Percentiles rank a stretch among this genome's conserved stretches.
phyloP scores from a whole-genome alignment of 2,797 vertebrate species.

The Lemur catta region DNA sequence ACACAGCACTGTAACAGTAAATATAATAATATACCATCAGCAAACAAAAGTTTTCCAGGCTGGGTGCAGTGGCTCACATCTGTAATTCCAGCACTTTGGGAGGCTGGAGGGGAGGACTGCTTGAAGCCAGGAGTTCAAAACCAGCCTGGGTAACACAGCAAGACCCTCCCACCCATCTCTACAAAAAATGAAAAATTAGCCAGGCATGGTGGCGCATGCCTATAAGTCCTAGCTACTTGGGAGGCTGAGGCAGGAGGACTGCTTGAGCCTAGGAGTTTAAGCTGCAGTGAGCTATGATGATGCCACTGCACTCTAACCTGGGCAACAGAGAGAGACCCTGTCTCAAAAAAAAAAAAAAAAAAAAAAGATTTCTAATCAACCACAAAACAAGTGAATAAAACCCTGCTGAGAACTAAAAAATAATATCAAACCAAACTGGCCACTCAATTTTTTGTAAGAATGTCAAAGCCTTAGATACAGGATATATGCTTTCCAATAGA shows the following conservation, averaged over 20 bases:
- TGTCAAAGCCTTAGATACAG: not conserved
- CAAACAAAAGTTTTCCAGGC: not conserved
- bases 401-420: not conserved
- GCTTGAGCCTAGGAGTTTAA: not conserved
- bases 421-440: not conserved
- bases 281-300: not conserved
- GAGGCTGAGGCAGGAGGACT: not conserved
- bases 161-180: not conserved
- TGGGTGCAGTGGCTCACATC: not conserved
- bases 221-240: not conserved
- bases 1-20: not conserved
- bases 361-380: slow-evolving; percentile 10
- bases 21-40: not conserved
- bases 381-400: slow-evolving; percentile 10
- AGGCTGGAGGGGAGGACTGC: not conserved
- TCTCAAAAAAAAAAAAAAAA: not conserved
- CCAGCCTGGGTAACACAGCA: not conserved
- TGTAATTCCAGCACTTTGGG: not conserved
- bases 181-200: not conserved
- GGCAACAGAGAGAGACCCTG: not conserved
- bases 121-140: not conserved
- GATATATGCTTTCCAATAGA: not conserved
- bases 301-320: not conserved
- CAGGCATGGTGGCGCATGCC: not conserved
- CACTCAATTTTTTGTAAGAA: not conserved